Conservation (phyloP, 2,888 invertebrate species). For the Dynastes maya region DNA sequence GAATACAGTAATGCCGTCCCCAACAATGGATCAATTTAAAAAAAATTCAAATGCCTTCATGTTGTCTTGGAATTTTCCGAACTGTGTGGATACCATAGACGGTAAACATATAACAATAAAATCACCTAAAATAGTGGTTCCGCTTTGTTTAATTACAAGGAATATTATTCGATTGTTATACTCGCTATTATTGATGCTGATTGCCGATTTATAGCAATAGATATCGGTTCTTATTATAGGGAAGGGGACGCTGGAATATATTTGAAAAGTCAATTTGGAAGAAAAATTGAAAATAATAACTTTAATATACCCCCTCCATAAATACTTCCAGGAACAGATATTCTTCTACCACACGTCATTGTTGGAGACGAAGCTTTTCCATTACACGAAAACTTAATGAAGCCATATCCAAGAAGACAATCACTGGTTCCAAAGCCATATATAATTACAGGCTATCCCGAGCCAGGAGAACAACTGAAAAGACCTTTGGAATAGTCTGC, state of each 20-base stretch:
- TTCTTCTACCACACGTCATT: constrained; percentile 49
- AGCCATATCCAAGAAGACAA: constrained; percentile 52
- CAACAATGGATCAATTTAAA: constrained; percentile 52
- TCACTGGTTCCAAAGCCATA: constrained; percentile 52
- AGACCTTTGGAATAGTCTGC: constrained; percentile 54
- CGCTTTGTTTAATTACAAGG: constrained; percentile 56
- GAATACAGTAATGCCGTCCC: constrained; percentile 50
- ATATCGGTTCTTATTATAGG: constrained; percentile 53
- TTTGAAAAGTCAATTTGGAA: constrained; percentile 55
- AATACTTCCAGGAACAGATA: constrained; percentile 49
- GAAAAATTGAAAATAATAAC: constrained; percentile 53
- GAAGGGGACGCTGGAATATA: constrained; percentile 56
- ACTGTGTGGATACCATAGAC: constrained; percentile 55
- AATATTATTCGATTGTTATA: constrained; percentile 55
- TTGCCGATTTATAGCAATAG: constrained; percentile 55
- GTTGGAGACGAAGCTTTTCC: constrained; percentile 53
- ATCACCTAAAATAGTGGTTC: constrained; percentile 53
- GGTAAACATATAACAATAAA: constrained; percentile 55
- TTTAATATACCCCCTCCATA: constrained; percentile 53
- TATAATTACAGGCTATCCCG: constrained; percentile 52
- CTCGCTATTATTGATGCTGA: constrained; percentile 57
- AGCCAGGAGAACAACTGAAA: constrained; percentile 52
- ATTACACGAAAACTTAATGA: constrained; percentile 51
- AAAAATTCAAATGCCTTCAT: background rate
- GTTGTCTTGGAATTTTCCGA: constrained; percentile 53